Percentiles rank a stretch among this genome's conserved stretches.
Evolutionary conservation across 2,888 invertebrate genomes (phyloP).

Genomic region (Onchidella celtica): DNA sequence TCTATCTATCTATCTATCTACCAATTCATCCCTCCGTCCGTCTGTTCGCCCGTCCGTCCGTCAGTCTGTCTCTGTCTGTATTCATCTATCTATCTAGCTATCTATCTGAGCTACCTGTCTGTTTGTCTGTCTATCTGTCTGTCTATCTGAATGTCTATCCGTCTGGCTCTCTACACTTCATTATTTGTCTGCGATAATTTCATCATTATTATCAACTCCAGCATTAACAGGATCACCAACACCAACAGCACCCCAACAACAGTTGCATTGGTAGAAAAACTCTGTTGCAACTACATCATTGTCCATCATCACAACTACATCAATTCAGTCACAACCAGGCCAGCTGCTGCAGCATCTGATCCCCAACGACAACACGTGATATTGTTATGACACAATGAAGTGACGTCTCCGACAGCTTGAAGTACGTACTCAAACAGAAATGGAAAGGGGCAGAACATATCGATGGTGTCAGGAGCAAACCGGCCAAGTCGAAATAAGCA

Average conservation of each 20-base stretch:
- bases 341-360: not conserved
- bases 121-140: too few relatives aligned
- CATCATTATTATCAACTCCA: not conserved
- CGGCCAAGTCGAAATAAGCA: too few relatives aligned
- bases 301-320: not conserved
- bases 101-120: too few relatives aligned
- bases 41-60: not conserved
- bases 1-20: constrained; percentile 11
- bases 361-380: too few relatives aligned
- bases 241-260: not conserved
- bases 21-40: not conserved
- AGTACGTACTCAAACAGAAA: too few relatives aligned
- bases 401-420: too few relatives aligned
- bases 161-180: not conserved
- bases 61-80: too few relatives aligned
- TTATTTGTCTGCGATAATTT: not conserved
- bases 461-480: too few relatives aligned
- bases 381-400: too few relatives aligned
- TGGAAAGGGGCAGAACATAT: too few relatives aligned
- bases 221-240: too few relatives aligned
- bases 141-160: not conserved
- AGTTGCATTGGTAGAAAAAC: not conserved
- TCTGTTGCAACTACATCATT: not conserved
- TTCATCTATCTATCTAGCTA: too few relatives aligned
- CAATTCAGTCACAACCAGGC: not conserved